A percentile compares a stretch with the other conserved stretches of the same genome.
phyloP scores from a whole-genome alignment of 2,797 vertebrate species.

The Gymnocypris eckloni region DNA sequence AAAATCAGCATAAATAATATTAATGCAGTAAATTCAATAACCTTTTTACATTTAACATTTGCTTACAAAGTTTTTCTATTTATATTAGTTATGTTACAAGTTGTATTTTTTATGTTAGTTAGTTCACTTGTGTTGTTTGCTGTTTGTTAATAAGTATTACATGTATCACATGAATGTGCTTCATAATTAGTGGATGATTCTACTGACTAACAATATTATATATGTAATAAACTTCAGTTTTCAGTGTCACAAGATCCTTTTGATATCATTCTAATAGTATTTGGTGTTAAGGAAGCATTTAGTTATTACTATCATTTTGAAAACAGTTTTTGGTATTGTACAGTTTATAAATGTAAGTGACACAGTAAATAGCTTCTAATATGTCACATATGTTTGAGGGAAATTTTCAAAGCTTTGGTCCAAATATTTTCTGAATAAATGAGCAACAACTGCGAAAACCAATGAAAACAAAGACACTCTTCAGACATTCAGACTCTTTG shows the following conservation, averaged over 20 bases:
- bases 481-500: background rate
- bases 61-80: background rate
- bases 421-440: background rate
- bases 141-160: background rate
- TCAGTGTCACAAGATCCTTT: background rate
- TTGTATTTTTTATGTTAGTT: background rate
- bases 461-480: constrained; percentile 1
- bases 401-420: constrained; percentile 2
- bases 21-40: background rate
- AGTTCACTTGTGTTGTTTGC: background rate
- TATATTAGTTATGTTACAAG: background rate
- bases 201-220: background rate
- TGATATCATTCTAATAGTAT: background rate
- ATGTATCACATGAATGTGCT: background rate
- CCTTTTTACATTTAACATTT: background rate
- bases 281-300: background rate
- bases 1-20: background rate
- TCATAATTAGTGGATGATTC: background rate
- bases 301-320: background rate
- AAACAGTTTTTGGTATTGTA: background rate
- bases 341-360: background rate
- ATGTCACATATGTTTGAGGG: background rate
- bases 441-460: background rate
- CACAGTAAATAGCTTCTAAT: background rate
- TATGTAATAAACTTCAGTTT: background rate